phyloP scores from a whole-genome alignment of 2,113 vertebrate species.

The Emydocephalus ijimae region DNA sequence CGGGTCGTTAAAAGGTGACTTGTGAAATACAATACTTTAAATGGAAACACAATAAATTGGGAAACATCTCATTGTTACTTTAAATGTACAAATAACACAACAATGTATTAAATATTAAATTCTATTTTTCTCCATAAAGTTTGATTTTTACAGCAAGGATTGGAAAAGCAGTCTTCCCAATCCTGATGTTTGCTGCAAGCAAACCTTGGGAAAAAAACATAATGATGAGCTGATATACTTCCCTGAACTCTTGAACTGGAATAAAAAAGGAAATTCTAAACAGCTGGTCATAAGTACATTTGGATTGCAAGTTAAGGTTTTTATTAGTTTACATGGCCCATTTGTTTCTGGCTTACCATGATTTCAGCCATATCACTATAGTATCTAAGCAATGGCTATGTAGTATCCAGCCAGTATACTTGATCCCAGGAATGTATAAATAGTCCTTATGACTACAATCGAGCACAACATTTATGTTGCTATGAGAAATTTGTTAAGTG shows the following conservation, averaged over 20 bases:
- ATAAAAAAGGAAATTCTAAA: background rate
- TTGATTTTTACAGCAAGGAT: background rate
- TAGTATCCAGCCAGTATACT: background rate
- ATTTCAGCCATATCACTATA: background rate
- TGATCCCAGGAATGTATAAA: background rate
- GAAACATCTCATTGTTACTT: background rate
- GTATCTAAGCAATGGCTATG: background rate
- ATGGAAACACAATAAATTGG: background rate
- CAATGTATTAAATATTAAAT: background rate
- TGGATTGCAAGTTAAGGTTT: background rate
- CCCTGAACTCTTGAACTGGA: background rate
- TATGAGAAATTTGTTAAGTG: too few relatives aligned
- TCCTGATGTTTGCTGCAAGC: background rate
- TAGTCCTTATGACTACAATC: too few relatives aligned
- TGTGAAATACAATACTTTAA: background rate
- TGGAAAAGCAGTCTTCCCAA: background rate
- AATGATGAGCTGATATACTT: background rate
- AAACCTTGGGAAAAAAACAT: background rate
- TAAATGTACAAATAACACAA: background rate
- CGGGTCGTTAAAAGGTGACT: background rate
- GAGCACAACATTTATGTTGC: too few relatives aligned
- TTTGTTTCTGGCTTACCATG: background rate
- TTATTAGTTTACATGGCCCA: background rate
- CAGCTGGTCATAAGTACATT: background rate
- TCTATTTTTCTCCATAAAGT: background rate